Percentiles rank a stretch among this genome's conserved stretches.
Conservation (phyloP, 30 jellyfish, hydroid and myxozoan genomes). For the Pelagia noctiluca region DNA sequence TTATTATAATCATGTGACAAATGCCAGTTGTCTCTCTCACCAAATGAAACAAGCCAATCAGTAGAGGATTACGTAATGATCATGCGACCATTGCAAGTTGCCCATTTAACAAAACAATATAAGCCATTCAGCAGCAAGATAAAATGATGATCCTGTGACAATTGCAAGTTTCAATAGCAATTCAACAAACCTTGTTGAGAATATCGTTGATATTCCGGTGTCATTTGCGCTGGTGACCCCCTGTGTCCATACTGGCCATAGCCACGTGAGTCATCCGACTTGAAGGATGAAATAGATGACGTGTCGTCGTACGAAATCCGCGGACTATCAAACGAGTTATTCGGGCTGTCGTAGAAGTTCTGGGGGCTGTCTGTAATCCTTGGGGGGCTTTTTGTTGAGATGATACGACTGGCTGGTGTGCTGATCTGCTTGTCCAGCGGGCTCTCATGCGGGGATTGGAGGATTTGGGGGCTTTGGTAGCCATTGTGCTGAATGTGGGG, state of each 20-base stretch:
- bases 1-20: no score
- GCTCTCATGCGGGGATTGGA: neutral
- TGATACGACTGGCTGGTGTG: neutral
- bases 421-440: neutral
- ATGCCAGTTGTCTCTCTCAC: no score
- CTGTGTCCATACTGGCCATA: slow-evolving; percentile 11
- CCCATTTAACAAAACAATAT: neutral
- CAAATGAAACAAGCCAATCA: no score
- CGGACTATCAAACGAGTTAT: slow-evolving; percentile 13
- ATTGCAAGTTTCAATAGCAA: no score
- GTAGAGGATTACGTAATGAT: no score
- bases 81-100: no score
- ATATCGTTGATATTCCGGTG: slow-evolving; percentile 68
- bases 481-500: slow-evolving; percentile 1
- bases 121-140: neutral
- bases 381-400: neutral
- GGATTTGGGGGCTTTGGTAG: neutral
- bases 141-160: no score
- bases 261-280: slow-evolving; percentile 4
- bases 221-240: slow-evolving; percentile 33
- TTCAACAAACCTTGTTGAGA: slow-evolving; percentile 19
- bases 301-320: slow-evolving; percentile 10
- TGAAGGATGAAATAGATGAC: neutral
- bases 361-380: slow-evolving; percentile 23
- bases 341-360: neutral